These are phyloP conservation scores for Drosophila barbarae DNA, from an alignment of 2,888 invertebrate genomes.

Conservation along the genomic window DNA sequence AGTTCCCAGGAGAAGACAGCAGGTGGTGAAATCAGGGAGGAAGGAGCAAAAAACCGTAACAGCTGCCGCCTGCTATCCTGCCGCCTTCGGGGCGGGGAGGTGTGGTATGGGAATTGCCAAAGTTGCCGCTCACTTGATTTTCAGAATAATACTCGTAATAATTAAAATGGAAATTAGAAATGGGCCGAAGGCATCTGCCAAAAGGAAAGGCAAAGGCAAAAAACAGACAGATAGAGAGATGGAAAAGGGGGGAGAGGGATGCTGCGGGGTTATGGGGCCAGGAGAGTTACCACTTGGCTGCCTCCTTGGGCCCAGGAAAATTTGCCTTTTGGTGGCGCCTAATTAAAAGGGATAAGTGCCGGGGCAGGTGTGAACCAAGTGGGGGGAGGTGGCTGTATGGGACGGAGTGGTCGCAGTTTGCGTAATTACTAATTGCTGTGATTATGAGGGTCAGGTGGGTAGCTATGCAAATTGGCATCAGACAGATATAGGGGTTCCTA, in stretches of 20 bases:
- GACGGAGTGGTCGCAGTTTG: slow-evolving; percentile 17
- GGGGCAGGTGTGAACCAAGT: slow-evolving; percentile 62
- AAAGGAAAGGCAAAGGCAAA: slow-evolving; percentile 33
- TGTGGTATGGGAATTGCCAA: slow-evolving; percentile 39
- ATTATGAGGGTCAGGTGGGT: slow-evolving; percentile 45
- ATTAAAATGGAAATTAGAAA: slow-evolving; percentile 73
- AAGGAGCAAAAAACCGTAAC: slow-evolving; percentile 54
- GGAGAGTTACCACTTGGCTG: slow-evolving; percentile 48
- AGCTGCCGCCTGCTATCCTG: slow-evolving; percentile 48
- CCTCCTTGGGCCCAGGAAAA: slow-evolving; percentile 45
- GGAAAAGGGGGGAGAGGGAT: background rate
- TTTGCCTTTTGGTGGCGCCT: slow-evolving; percentile 68
- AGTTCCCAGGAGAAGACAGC: background rate
- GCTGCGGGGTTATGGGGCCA: background rate
- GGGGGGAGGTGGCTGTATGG: slow-evolving; percentile 2
- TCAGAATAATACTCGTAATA: slow-evolving; percentile 68
- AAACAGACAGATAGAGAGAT: slow-evolving; percentile 39
- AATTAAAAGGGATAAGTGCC: slow-evolving; percentile 70
- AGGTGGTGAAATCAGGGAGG: slow-evolving; percentile 5
- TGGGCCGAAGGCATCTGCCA: slow-evolving; percentile 60
- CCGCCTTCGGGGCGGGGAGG: background rate
- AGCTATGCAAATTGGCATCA: background rate
- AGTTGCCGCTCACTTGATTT: slow-evolving; percentile 69
- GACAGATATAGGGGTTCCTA: background rate
- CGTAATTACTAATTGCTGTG: slow-evolving; percentile 69